Conservation (phyloP, 37 sponge, comb jelly and placozoan genomes). For the Oopsacas minuta region DNA sequence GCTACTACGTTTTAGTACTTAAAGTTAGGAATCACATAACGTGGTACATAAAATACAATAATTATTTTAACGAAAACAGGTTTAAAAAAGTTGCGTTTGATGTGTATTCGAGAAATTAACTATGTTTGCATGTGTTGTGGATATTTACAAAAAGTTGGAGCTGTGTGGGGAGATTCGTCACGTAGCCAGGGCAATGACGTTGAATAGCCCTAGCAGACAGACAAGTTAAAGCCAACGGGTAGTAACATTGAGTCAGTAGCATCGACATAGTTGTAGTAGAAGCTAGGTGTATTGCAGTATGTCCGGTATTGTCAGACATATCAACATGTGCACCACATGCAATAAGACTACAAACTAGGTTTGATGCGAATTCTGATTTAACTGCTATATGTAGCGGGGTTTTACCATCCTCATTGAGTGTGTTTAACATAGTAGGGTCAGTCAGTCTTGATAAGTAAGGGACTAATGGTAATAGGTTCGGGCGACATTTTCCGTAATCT, state of each 20-base stretch:
- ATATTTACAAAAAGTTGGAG: background rate
- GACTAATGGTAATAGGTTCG: background rate
- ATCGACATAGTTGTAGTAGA: background rate
- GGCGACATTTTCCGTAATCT: background rate
- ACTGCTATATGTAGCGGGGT: conserved; percentile 5
- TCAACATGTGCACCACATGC: background rate
- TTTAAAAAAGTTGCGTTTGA: background rate
- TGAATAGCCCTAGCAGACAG: background rate
- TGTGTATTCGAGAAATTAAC: background rate
- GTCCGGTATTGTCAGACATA: background rate
- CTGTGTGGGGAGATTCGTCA: background rate
- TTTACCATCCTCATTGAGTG: background rate
- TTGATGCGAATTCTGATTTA: background rate
- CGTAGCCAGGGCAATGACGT: background rate
- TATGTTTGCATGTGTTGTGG: background rate
- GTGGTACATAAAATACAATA: background rate
- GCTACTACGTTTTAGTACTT: background rate
- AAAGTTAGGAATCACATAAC: background rate
- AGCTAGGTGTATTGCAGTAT: background rate
- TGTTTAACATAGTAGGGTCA: background rate
- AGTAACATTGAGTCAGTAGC: background rate
- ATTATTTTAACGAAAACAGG: background rate
- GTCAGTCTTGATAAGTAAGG: background rate
- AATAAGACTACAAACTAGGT: background rate
- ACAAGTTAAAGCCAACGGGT: background rate